Evolutionary conservation across 2,888 invertebrate species (phyloP), one percentile per base, ranked within the genome.

Genomic region (Drosophila eohydei): DNA sequence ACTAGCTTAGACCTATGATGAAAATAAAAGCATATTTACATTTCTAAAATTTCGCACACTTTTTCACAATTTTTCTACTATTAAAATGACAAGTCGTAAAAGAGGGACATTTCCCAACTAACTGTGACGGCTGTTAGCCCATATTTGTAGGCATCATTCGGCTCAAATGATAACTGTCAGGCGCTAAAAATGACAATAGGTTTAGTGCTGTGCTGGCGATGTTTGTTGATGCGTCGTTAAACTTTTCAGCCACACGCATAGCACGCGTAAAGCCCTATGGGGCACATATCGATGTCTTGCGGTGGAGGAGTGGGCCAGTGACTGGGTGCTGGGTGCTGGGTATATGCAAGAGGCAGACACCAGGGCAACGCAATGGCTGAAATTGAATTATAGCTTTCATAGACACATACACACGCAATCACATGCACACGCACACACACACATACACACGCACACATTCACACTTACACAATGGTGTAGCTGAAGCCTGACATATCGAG

Each of bases 191-290:
- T 69, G 78, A 83, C 83, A 83, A 83, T 83, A 40, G 86, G 69
- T 74, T 78, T 69, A 71, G 63, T 83, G 81, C 71, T 65, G 54
- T 60, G 65, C 36, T 50, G 73, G 84, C 78, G 71, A 81, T 83
- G 72, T 86, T 88, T 86, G 87, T 86, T 88, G 86, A 86, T 88
- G 89, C 74, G 76, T 81, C 83, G 83, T 84, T 84, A 88, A 84
- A 84, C 89, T 84, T 86, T 84, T 88, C 71, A 83, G 88, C 71
- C 88, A 71, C 77, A 82, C 80, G 74, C 71, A 78, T 61, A 28
- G 57, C 16, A 72, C 54, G 70, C 78, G 83, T 81, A 80, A 78
- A 83, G 74, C 78, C 60, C 70, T 70, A 61, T 73, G 55, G 72
- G 69, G 64, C 75, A 66, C 81, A 88, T 83, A 88, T 86, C 86